Percentiles rank a stretch among this genome's conserved stretches.
These are phyloP conservation scores for Tadarida brasiliensis DNA, from an alignment of 2,797 vertebrate genomes.

Conservation along the genomic window DNA sequence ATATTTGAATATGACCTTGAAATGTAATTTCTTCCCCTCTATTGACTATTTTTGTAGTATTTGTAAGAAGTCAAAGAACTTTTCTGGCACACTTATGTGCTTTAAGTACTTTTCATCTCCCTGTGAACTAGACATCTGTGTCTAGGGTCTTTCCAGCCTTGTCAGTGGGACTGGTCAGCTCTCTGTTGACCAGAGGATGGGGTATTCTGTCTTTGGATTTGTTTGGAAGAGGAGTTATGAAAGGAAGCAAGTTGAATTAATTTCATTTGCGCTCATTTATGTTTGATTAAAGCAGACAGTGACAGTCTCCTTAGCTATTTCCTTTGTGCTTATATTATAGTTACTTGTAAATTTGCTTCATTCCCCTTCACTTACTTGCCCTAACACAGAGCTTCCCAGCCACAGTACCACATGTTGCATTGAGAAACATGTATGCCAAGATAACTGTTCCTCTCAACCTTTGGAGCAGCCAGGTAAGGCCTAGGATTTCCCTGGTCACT, in stretches of 20 bases:
- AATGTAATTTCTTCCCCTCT: constrained; percentile 51
- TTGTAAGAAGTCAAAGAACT: constrained; percentile 45
- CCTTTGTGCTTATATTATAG: background rate
- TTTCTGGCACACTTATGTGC: background rate
- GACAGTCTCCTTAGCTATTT: constrained; percentile 35
- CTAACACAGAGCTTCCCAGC: constrained; percentile 41
- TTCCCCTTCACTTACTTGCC: background rate
- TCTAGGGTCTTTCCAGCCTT: background rate
- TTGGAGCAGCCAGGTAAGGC: background rate
- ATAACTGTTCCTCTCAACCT: background rate
- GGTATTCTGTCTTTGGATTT: constrained; percentile 50
- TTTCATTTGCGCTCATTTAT: constrained; percentile 62
- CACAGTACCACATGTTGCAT: background rate
- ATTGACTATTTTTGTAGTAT: constrained; percentile 58
- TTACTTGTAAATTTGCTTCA: constrained; percentile 53
- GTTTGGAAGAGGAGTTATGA: constrained; percentile 59
- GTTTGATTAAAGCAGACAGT: constrained; percentile 38
- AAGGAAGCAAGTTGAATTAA: constrained; percentile 60
- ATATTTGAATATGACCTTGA: constrained; percentile 72
- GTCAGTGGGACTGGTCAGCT: background rate
- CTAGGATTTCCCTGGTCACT: background rate
- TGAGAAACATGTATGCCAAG: background rate
- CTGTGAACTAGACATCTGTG: background rate
- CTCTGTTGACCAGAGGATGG: background rate
- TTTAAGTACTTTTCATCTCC: constrained; percentile 33